phyloP scores from a whole-genome alignment of 2,888 invertebrate species.

The Leptinotarsa peninsularis region DNA sequence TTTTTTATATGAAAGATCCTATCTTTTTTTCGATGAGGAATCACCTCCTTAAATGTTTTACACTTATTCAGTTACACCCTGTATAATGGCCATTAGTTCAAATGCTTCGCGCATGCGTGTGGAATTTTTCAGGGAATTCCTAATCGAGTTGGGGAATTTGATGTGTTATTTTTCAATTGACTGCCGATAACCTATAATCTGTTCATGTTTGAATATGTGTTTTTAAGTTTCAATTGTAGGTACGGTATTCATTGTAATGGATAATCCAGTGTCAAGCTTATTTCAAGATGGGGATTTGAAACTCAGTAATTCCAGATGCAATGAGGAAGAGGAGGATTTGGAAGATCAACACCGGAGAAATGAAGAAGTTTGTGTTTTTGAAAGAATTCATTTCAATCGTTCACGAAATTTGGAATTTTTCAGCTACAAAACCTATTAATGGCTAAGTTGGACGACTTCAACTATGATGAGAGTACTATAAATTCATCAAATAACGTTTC shows the following conservation, averaged over 20 bases:
- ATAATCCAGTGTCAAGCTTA: slow-evolving; percentile 74
- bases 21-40: no score
- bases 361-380: slow-evolving; percentile 70
- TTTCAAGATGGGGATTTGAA: slow-evolving; percentile 78
- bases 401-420: slow-evolving; percentile 41
- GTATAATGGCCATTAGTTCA: no score
- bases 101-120: no score
- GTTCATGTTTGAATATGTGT: no score
- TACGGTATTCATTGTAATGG: slow-evolving; percentile 41
- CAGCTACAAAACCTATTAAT: slow-evolving; percentile 75
- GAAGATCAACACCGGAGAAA: slow-evolving; percentile 76
- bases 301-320: slow-evolving; percentile 74
- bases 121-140: no score
- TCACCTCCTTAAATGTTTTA: no score
- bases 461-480: slow-evolving; percentile 70
- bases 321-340: slow-evolving; percentile 74
- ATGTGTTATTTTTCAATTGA: no score
- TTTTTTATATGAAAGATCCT: no score
- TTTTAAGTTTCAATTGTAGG: no score
- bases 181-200: no score
- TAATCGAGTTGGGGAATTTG: no score
- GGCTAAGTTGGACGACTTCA: slow-evolving; percentile 77
- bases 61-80: no score
- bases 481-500: slow-evolving; percentile 58
- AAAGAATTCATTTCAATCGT: neutral